Conservation (phyloP, 2,113 vertebrate genomes). For the Anguilla rostrata region DNA sequence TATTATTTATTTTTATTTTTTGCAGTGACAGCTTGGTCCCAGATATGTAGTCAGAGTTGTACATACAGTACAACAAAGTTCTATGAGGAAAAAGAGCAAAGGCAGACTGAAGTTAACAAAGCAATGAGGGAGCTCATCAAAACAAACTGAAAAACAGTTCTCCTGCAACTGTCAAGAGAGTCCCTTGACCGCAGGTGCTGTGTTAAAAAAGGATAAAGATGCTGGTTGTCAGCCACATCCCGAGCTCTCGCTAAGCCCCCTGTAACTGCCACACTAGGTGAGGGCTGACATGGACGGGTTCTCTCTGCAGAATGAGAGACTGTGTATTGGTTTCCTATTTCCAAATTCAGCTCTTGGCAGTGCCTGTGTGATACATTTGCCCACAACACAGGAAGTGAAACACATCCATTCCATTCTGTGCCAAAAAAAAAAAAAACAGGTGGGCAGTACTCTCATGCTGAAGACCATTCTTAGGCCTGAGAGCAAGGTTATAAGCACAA, state of each 20-base stretch:
- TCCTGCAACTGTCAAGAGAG: constrained; percentile 26
- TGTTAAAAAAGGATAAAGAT: constrained; percentile 20
- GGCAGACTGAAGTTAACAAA: constrained; percentile 26
- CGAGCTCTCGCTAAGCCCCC: not conserved
- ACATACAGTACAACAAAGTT: not conserved
- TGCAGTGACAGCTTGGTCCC: not conserved
- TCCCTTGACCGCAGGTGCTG: constrained; percentile 26
- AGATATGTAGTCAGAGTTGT: not conserved
- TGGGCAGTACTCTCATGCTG: not conserved
- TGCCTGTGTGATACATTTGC: not conserved
- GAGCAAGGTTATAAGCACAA: too few relatives aligned
- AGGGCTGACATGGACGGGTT: constrained; percentile 8
- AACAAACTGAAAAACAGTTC: not conserved
- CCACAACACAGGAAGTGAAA: constrained; percentile 19
- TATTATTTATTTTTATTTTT: not conserved
- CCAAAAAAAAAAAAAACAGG: not conserved
- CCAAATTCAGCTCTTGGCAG: not conserved
- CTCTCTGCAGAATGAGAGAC: not conserved
- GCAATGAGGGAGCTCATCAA: constrained; percentile 19
- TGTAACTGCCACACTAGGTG: constrained; percentile 20
- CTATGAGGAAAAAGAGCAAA: constrained; percentile 6
- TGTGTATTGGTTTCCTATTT: constrained; percentile 16
- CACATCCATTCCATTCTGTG: constrained; percentile 3
- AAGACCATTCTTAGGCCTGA: not conserved
- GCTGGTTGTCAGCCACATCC: constrained; percentile 24